These are phyloP conservation scores for Polypedilum vanderplanki DNA, from an alignment of 1,140 invertebrate genomes.

Conservation along the genomic window DNA sequence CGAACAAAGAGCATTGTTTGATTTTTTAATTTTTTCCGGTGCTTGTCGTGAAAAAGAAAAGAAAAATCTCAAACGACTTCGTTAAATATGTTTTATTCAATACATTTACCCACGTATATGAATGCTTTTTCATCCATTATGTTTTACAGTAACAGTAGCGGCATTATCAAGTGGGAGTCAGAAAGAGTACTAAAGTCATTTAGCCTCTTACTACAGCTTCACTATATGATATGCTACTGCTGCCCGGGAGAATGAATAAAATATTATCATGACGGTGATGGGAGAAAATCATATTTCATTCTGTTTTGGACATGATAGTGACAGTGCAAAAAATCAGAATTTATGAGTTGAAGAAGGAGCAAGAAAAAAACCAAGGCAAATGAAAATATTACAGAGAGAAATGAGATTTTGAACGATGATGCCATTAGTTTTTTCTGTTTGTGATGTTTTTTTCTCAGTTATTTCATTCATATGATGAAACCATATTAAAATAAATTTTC, in stretches of 20 bases:
- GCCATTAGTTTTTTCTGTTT: not conserved
- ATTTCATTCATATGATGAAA: not conserved
- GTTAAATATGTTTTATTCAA: constrained; percentile 8
- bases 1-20: constrained; percentile 16
- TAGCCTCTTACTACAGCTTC: not conserved
- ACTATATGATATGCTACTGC: not conserved
- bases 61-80: not conserved
- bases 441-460: not conserved
- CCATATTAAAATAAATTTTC: no score
- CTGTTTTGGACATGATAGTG: constrained; percentile 27
- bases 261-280: constrained; percentile 15
- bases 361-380: constrained; percentile 11
- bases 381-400: not conserved
- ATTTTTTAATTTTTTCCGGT: constrained; percentile 12
- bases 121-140: not conserved
- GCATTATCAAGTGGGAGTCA: not conserved
- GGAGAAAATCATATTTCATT: constrained; percentile 24
- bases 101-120: not conserved
- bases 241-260: constrained; percentile 1
- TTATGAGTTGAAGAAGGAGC: constrained; percentile 22
- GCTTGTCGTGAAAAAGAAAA: not conserved
- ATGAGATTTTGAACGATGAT: constrained; percentile 18
- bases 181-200: not conserved
- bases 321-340: constrained; percentile 25
- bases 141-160: not conserved